A percentile compares a stretch with the other conserved stretches of the same genome.
Conservation (phyloP, 2,797 vertebrate genomes). For the Silurus lanzhouensis region DNA sequence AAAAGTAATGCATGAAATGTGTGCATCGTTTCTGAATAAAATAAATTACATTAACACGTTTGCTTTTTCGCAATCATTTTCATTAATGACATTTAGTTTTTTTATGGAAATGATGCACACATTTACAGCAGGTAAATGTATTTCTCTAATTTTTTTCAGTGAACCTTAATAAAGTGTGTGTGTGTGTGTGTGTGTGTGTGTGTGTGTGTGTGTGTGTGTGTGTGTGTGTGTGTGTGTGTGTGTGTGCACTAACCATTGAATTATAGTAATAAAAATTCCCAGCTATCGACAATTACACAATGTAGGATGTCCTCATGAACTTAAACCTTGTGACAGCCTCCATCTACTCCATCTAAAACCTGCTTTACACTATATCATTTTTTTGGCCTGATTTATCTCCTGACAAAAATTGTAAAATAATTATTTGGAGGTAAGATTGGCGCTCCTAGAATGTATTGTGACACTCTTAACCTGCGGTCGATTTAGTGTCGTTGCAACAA, state of each 20-base stretch:
- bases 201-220: not conserved
- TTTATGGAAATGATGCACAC: not conserved
- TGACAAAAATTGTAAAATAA: not conserved
- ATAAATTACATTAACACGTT: constrained; percentile 23
- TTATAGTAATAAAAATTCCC: not conserved
- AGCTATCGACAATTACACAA: not conserved
- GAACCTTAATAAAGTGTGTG: not conserved
- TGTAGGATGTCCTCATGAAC: not conserved
- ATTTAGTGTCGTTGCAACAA: not conserved
- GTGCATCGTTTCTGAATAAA: constrained; percentile 22
- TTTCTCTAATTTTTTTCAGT: not conserved
- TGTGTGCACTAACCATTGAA: not conserved
- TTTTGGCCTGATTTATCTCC: not conserved
- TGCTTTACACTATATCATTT: not conserved
- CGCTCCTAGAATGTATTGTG: not conserved
- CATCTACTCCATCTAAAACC: not conserved
- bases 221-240: not conserved
- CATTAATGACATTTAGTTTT: not conserved
- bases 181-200: not conserved
- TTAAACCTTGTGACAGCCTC: not conserved
- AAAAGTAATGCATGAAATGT: constrained; percentile 1
- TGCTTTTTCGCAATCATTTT: not conserved
- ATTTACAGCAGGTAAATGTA: not conserved
- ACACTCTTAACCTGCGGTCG: not conserved
- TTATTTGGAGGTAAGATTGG: not conserved